Base-by-base conservation (phyloP, 2,888 invertebrate species). In the Ethmia dodecea region DNA sequence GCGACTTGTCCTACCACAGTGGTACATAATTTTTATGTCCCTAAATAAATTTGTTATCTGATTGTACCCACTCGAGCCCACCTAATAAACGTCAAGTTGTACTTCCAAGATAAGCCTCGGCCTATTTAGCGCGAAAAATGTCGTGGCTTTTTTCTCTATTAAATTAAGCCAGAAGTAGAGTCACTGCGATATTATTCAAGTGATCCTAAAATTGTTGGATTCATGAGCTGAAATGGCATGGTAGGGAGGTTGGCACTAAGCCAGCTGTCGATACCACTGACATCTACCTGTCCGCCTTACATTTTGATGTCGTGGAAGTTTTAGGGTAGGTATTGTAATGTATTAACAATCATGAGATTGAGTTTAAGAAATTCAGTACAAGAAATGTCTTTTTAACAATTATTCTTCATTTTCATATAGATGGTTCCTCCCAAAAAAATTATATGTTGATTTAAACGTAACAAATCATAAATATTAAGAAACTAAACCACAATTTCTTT, bases 31-130 rank as follows among this genome's bases (percentile, higher is more conserved):
- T 67, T 69, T 67, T 63, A 63, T 57, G 55, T 44, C 47, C 49
- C 54, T 62, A 63, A 61, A 60, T 65, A 64, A 69, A 66, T 71
- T 60, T 66, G 57, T 65, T 67, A 68, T 74, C 64, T 62, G 61
- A 67, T 64, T 60, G 55, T 46, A 48, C 55, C n/a, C n/a, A n/a
- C n/a, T 59, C 41, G 45, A 49, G 62, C 54, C 52, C 54, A 52
- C 43, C 52, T 56, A 58, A 62, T 68, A 67, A 66, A 63, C 43
- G 54, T 52, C 55, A 40, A 45, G 48, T 53, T 48, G 47, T 50
- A 49, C 55, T 45, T 22, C 22, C n/a, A n/a, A 18, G 18, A 8
- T 18, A 18, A 18, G 8, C n/a, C n/a, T n/a, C n/a, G n/a, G n/a
- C 43, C 41, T 51, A 42, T 43, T 41, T 43, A 40, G 35, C 37